Base-by-base conservation (phyloP, 2,797 vertebrate species). In the Falco novaeseelandiae region DNA sequence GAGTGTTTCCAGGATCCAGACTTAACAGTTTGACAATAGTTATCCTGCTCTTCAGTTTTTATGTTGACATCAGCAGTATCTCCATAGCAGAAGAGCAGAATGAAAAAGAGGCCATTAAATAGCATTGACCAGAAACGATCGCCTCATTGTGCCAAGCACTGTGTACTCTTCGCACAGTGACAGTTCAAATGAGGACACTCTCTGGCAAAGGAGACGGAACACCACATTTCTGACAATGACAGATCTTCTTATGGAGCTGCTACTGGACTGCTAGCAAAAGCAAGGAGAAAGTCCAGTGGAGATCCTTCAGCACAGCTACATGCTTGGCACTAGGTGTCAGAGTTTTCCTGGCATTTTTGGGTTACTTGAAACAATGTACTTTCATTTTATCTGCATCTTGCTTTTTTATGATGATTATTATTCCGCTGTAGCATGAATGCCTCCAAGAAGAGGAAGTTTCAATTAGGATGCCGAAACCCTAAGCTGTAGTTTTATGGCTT, bases 401-500 rank as follows among this genome's bases (percentile, higher is more conserved):
- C 87, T 67, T 66, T 81, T 87, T 93, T 91, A 70, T 10, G 5
- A 80, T 44, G 87, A 84, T 94, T 59, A 78, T 93, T 93, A 87
- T 58, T 84, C 89, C 34, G 9, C 66, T 65, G 61, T 32, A 85
- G 83, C 55, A 87, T 17, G 66, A 96, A 79, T 83, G 94, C 95
- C 93, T 87, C 48, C 69, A 85, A 96, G 96, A 97, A 74, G 58
- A 90, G 88, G 94, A 97, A 95, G 92, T 96, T 96, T 96, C 95
- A 97, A 93, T 95, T 95, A 95, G 86, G 90, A 76, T 23, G 34
- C 85, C 57, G 72, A 96, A 97, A 96, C 93, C 87, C 55, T 92
- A 96, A 97, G 94, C 97, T 95, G 89, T 44, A 97, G 83, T 95
- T 97, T 97, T 97, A 96, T 90, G 88, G 95, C 94, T 97, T 96